phyloP scores from a whole-genome alignment of 2,113 vertebrate genomes.

The Halichoeres trimaculatus region DNA sequence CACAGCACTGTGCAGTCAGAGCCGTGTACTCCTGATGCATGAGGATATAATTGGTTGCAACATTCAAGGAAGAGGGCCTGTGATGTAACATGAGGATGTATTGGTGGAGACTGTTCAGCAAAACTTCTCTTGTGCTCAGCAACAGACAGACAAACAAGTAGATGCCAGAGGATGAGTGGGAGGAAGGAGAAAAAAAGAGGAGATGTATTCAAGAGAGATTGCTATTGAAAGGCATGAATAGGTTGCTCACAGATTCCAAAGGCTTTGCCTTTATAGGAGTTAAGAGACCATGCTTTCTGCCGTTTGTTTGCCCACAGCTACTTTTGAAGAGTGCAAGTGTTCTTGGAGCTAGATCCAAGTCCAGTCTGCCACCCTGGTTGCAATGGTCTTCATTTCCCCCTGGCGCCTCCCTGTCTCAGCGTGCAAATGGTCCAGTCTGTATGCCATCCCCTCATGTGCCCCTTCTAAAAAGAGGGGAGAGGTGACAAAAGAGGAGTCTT shows the following conservation, averaged over 20 bases:
- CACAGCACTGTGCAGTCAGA: slow-evolving; percentile 10
- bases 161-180: slow-evolving; percentile 39
- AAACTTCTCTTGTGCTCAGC: slow-evolving; percentile 22
- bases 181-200: slow-evolving; percentile 29
- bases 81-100: slow-evolving; percentile 38
- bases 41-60: slow-evolving; percentile 19
- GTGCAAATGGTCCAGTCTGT: slow-evolving; percentile 44
- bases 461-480: slow-evolving; percentile 33
- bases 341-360: slow-evolving; percentile 44
- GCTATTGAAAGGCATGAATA: slow-evolving; percentile 41
- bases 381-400: slow-evolving; percentile 42
- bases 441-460: slow-evolving; percentile 4
- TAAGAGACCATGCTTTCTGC: slow-evolving; percentile 50
- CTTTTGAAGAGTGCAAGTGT: slow-evolving; percentile 32
- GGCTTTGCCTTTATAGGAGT: slow-evolving; percentile 28
- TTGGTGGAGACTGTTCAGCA: slow-evolving; percentile 9
- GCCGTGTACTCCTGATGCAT: slow-evolving; percentile 11
- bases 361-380: slow-evolving; percentile 30
- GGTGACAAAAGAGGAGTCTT: slow-evolving; percentile 37
- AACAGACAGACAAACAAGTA: slow-evolving; percentile 15
- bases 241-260: slow-evolving; percentile 26
- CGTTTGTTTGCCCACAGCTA: slow-evolving; percentile 35
- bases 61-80: slow-evolving; percentile 7
- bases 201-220: slow-evolving; percentile 32
- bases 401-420: slow-evolving; percentile 69